A percentile compares a stretch with the other conserved stretches of the same genome.
These are phyloP conservation scores for Pangasius mekongensis DNA, from an alignment of 2,797 vertebrate genomes.

Conservation along the genomic window DNA sequence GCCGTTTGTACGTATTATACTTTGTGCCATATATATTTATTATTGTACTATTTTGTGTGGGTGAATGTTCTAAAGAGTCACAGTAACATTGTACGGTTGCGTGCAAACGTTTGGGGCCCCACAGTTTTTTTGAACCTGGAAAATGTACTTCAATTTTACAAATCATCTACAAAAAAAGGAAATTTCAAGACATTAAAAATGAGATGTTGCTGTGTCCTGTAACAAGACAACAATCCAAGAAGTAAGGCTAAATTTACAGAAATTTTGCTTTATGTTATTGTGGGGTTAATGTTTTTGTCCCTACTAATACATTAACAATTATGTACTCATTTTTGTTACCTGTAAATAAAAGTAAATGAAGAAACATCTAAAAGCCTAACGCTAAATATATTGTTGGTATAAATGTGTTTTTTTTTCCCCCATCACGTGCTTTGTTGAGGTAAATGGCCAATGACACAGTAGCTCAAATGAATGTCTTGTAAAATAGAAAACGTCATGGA, in stretches of 20 bases:
- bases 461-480: background rate
- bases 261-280: background rate
- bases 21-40: background rate
- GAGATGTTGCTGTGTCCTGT: background rate
- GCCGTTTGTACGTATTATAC: background rate
- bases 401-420: background rate
- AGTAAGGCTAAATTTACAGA: background rate
- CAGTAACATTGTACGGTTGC: no score
- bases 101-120: background rate
- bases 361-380: background rate
- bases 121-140: background rate
- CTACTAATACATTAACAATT: background rate
- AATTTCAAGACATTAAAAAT: background rate
- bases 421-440: background rate
- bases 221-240: background rate
- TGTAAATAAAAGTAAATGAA: constrained; percentile 1
- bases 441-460: background rate
- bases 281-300: background rate
- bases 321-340: background rate
- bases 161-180: background rate
- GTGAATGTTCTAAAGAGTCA: background rate
- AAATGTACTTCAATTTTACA: background rate
- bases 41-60: background rate
- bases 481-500: background rate
- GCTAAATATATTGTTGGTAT: background rate